Evolutionary conservation across 2,113 vertebrate genomes (phyloP), one percentile per base, ranked within the genome.

Genomic region (Malurus alboscapulatus): DNA sequence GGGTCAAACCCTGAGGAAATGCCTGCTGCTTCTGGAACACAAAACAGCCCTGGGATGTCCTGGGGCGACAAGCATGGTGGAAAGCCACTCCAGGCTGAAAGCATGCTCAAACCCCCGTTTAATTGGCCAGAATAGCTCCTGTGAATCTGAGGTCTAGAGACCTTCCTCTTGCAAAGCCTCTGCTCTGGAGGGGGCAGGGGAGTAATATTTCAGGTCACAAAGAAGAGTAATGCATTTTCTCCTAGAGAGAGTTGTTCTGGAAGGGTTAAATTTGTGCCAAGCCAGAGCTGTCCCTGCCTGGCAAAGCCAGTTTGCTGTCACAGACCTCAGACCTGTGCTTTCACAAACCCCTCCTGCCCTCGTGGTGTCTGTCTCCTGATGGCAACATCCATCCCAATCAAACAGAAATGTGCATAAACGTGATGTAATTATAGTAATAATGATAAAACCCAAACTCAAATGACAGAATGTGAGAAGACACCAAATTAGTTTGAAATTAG

Each of bases 401-500:
- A 87, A 74, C 40, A 78, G 67, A 87, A 94, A 82, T 1, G 1
- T 69, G 66, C 84, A 76, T 58, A 59, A 79, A 65, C 76, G 14
- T 73, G 54, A 72, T 69, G 17, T 85, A 93, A 96, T 93, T 90
- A 86, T 22, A 83, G 85, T 74, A 92, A 89, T 79, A 89, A 91
- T 38, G 74, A 71, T 82, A 89, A 85, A 87, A 65, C 16, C 2
- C 57, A 62, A 77, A 48, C 74, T 59, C 53, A 76, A 88, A 68
- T 0, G 1, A 53, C 30, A 79, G 91, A 87, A 78, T 55, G 51
- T 38, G n/a, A 87, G 80, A 92, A 72, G 59, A 80, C 58, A 79
- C 6, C 21, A 30, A 79, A 88, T 89, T 89, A 89, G 32, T 26
- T 74, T 90, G 82, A 88, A 95, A 93, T 94, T 89, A 95, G 66